A percentile compares a stretch with the other conserved stretches of the same genome.
phyloP scores from a whole-genome alignment of 1,140 invertebrate species.

The Bathynomus jamesi region DNA sequence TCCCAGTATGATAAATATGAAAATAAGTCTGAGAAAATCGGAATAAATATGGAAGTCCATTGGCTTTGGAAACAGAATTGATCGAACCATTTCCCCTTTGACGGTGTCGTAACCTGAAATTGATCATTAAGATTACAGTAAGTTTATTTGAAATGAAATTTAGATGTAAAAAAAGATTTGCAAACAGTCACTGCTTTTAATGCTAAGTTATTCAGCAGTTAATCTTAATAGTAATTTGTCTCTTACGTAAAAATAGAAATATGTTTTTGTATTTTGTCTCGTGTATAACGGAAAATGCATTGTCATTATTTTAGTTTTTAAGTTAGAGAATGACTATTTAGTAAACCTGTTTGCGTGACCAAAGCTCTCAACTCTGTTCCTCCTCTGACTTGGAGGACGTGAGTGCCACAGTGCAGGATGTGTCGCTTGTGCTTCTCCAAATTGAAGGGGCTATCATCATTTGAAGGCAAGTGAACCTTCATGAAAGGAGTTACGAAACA shows the following conservation, averaged over 20 bases:
- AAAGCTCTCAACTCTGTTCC: slow-evolving; percentile 46
- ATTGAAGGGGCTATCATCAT: slow-evolving; percentile 26
- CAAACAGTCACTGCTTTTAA: neutral
- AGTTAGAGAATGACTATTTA: no score
- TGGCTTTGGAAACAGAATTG: slow-evolving; percentile 51
- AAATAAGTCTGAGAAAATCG: slow-evolving; percentile 47
- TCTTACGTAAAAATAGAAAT: neutral
- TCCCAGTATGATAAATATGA: slow-evolving; percentile 41
- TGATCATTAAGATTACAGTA: neutral
- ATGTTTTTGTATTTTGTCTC: no score
- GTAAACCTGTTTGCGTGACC: slow-evolving; percentile 51
- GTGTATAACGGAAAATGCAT: no score
- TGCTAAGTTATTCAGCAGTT: neutral
- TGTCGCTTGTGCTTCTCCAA: slow-evolving; percentile 45
- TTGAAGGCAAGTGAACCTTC: neutral
- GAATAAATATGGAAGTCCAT: slow-evolving; percentile 48
- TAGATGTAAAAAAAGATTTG: neutral
- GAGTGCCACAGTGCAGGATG: slow-evolving; percentile 48
- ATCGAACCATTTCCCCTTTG: slow-evolving; percentile 49
- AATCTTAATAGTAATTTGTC: neutral
- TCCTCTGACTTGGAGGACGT: slow-evolving; percentile 48
- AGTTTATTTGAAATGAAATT: neutral
- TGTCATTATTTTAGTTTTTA: no score
- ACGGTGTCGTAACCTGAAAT: slow-evolving; percentile 47
- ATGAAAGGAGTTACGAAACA: no score